phyloP scores from a whole-genome alignment of 1,140 invertebrate genomes.

The Reticulitermes speratus region DNA sequence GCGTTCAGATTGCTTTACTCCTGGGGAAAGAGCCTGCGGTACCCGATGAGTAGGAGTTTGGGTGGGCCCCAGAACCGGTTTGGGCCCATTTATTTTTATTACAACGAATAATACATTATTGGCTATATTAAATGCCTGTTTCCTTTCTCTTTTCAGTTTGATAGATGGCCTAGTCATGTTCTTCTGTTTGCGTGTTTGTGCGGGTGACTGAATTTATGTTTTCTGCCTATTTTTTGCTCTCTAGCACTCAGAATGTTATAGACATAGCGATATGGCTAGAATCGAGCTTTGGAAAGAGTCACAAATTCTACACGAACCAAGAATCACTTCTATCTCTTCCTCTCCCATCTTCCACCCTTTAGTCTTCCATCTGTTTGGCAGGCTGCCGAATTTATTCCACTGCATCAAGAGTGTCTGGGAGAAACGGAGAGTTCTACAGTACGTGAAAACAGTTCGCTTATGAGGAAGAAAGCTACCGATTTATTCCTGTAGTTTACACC shows the following conservation, averaged over 20 bases:
- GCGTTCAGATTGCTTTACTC: too few relatives aligned
- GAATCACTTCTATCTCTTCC: not conserved
- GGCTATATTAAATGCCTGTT: not conserved
- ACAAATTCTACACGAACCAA: constrained; percentile 10
- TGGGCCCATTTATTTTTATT: not conserved
- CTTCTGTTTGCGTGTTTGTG: not conserved
- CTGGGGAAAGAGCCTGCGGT: too few relatives aligned
- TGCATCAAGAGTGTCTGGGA: not conserved
- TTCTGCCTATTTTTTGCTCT: not conserved
- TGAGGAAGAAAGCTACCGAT: not conserved
- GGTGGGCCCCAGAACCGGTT: too few relatives aligned
- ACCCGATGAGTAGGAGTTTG: too few relatives aligned
- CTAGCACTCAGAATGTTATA: not conserved
- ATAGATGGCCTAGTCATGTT: not conserved
- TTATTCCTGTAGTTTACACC: not conserved
- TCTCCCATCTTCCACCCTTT: not conserved
- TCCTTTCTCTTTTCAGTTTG: not conserved
- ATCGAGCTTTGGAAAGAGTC: not conserved
- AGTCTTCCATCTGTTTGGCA: not conserved
- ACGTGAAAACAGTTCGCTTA: not conserved
- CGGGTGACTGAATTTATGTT: not conserved
- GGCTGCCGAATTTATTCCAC: not conserved
- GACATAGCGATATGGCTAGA: not conserved
- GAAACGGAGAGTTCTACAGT: not conserved
- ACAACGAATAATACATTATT: not conserved